These are phyloP conservation scores for Palythoa grandiflora DNA, from an alignment of 92 coral and sea anemone genomes.

Conservation along the genomic window DNA sequence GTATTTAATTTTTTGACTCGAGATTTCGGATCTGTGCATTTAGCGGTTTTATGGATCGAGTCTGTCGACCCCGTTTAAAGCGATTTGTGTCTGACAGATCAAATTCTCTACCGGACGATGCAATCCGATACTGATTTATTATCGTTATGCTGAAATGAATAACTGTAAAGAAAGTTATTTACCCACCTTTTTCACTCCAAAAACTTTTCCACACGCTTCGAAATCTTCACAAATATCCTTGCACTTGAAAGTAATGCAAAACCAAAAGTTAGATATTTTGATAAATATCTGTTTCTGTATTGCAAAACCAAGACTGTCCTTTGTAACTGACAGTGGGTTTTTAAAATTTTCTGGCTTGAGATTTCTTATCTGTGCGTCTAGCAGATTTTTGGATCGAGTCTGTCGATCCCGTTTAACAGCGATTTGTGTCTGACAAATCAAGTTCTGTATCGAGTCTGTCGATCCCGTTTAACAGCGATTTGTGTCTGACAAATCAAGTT, in stretches of 20 bases:
- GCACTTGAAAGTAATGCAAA: background rate
- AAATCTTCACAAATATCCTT: too few relatives aligned
- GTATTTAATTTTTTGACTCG: too few relatives aligned
- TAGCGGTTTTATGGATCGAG: too few relatives aligned
- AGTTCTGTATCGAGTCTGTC: background rate
- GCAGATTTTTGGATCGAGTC: background rate
- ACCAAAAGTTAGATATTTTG: too few relatives aligned
- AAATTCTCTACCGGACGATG: background rate
- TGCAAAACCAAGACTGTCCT: background rate
- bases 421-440: background rate
- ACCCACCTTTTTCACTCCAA: too few relatives aligned
- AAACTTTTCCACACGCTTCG: too few relatives aligned
- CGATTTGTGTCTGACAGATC: background rate
- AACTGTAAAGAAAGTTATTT: too few relatives aligned
- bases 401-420: background rate
- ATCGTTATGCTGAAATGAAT: too few relatives aligned
- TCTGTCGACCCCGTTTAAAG: too few relatives aligned
- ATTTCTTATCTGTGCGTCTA: too few relatives aligned
- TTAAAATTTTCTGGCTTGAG: background rate
- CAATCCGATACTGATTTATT: too few relatives aligned
- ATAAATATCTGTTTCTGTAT: background rate
- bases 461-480: background rate
- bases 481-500: background rate
- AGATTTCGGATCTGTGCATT: too few relatives aligned
- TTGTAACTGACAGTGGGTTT: background rate